Evolutionary conservation across 2,888 invertebrate species (phyloP), one percentile per base, ranked within the genome.

Genomic region (Andrena minutula): DNA sequence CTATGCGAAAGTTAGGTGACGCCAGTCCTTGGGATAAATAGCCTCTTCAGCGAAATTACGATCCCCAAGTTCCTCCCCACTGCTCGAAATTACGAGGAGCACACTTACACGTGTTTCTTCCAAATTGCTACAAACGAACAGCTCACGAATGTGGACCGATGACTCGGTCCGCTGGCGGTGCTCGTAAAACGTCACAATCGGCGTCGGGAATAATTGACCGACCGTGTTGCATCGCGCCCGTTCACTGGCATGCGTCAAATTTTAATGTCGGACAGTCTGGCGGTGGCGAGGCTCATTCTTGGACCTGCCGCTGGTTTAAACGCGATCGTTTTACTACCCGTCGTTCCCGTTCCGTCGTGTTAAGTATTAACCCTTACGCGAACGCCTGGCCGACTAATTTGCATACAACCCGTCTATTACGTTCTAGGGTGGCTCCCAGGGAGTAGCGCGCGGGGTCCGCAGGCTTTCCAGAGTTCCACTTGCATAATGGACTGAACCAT

Each of bases 341-440:
- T 82, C 82, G 78, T 86, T 86, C 63, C 58, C 70, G 78, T 75
- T 72, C 49, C 79, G 75, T 81, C 61, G 74, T 71, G 79, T 79
- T 86, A 87, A 88, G 83, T 85, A 86, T 88, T 85, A 88, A 88
- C 82, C 80, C 75, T 60, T 69, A 63, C 68, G 51, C 79, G 73
- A 79, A 82, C 75, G 68, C 71, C 72, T 35, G 81, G 56, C 79
- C 82, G 79, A 51, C 80, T 83, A 88, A 88, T 88, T 88, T 88
- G 83, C 88, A 88, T 88, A 88, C 83, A 75, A 81, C 68, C 73
- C 78, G 88, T 86, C 88, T 85, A 88, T 88, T 88, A 88, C 83
- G 28, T 53, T 47, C 86, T 73, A 64, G 83, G 72, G 71, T 74
- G 71, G 61, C 80, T 64, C 78, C 66, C 83, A 79, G 77, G 80